Percentiles rank a stretch among this genome's conserved stretches.
phyloP scores from a whole-genome alignment of 2,113 vertebrate species.

The Zosterops hypoxanthus region DNA sequence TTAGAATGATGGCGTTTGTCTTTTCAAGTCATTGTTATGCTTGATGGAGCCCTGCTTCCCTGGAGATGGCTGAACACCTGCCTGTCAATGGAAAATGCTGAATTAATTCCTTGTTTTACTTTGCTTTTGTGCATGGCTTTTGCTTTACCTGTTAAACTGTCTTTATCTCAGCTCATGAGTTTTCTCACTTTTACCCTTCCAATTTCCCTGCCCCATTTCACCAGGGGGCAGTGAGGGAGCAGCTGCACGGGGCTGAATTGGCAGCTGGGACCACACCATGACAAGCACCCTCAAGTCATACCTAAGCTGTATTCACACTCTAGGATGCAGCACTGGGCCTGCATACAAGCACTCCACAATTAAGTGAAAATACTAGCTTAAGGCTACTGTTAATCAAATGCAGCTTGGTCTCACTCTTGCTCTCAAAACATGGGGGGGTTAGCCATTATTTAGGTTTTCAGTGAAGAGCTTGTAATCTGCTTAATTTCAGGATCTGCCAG shows the following conservation, averaged over 20 bases:
- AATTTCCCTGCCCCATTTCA: fast-evolving
- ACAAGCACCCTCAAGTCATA: neutral
- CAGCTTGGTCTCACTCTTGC: neutral
- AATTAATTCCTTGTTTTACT: neutral
- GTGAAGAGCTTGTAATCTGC: neutral
- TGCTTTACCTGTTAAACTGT: neutral
- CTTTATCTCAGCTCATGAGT: neutral
- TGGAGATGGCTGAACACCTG: neutral
- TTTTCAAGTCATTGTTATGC: neutral
- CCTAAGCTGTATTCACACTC: neutral
- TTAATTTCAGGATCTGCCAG: neutral
- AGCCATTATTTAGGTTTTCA: neutral
- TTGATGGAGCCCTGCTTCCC: neutral
- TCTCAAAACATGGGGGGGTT: neutral
- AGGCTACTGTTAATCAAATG: neutral
- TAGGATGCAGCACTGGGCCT: neutral
- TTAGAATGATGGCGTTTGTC: neutral
- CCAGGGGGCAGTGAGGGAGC: neutral
- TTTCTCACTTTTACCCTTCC: neutral
- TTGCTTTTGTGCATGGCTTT: neutral
- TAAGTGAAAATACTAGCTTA: neutral
- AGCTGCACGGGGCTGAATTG: neutral
- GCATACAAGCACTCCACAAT: neutral
- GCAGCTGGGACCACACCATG: neutral
- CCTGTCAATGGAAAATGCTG: neutral